A percentile compares a stretch with the other conserved stretches of the same genome.
These are phyloP conservation scores for Bothrops jararaca DNA, from an alignment of 2,113 vertebrate genomes.

Conservation along the genomic window DNA sequence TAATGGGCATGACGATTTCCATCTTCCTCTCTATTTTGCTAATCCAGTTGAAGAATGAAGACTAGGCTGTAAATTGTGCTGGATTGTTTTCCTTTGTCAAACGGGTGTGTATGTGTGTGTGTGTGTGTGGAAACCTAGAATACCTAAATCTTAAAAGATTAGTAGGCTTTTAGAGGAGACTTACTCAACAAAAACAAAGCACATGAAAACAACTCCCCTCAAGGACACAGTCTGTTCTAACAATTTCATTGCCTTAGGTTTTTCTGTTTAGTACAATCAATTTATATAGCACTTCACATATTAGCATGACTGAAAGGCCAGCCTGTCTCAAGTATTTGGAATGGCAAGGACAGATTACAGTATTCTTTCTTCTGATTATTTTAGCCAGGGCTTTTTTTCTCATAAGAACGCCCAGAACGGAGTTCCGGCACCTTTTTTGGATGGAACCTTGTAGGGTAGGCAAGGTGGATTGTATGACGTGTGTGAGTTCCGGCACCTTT, in stretches of 20 bases:
- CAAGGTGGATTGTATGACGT: too few species aligned
- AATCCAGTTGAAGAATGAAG: slow-evolving; percentile 9
- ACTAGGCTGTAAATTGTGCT: fast-evolving
- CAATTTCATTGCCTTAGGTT: background rate
- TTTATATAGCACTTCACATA: background rate
- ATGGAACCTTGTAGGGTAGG: too few species aligned
- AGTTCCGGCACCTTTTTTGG: too few species aligned
- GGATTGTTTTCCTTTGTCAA: fast-evolving
- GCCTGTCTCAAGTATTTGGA: background rate
- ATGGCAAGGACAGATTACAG: background rate
- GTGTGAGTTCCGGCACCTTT: too few species aligned
- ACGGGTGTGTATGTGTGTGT: too few species aligned
- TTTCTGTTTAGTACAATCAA: background rate
- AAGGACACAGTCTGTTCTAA: background rate
- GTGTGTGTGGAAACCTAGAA: too few species aligned
- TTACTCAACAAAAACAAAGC: background rate
- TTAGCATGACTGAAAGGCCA: background rate
- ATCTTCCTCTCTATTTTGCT: slow-evolving; percentile 8
- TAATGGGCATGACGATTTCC: background rate
- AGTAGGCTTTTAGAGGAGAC: background rate
- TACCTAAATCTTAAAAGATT: background rate
- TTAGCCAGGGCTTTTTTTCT: background rate
- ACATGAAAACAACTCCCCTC: background rate
- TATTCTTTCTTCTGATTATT: background rate
- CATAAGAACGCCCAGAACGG: too few species aligned